Base-by-base conservation (phyloP, 2,113 vertebrate species). In the Cyrtonyx montezumae region DNA sequence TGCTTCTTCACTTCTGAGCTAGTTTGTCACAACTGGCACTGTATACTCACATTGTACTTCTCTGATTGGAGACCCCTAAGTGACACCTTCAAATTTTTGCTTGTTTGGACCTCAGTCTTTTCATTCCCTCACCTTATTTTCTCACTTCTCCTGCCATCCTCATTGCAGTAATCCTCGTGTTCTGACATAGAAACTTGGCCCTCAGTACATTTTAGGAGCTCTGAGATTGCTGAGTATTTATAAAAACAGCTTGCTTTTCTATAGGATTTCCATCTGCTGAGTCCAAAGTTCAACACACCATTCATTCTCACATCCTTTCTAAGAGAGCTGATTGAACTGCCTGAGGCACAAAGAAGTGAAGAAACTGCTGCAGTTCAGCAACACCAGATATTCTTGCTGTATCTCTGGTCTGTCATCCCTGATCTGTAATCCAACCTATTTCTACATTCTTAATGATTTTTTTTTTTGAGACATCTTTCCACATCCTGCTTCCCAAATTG, bases 211-310 rank as follows among this genome's bases (percentile, higher is more conserved):
- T 80, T 90, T 55, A 86, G 55, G 21, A 80, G 49, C 51, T 90
- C 56, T 80, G 63, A 69, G 19, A 66, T 76, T 79, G 16, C 49
- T 82, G 49, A 43, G 8, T 63, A 58, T 87, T 79, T 90, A 28
- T 79, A 77, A 85, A 80, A 94, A 13, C 25, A 77, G 21, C 22
- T 42, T 77, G 15, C 19, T 49, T 66, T 93, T 95, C 76, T 87
- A 55, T 80, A 55, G 37, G 49, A 34, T 76, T 82, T 83, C 85
- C 4, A 62, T 66, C 59, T 69, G 40, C 68, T 55, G 55, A 83
- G 59, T 62, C 32, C 11, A 2, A 89, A 91, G 82, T 79, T 88
- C 62, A 76, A 83, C n/a, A 53, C 40, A 25, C 5, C 19, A 26
- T 75, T 94, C 37, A 51, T 62, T 93, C 55, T 74, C 34, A 59